Percentiles rank a stretch among this genome's conserved stretches.
phyloP scores from a whole-genome alignment of 2,888 invertebrate species.

The Drosophila kanekoi region DNA sequence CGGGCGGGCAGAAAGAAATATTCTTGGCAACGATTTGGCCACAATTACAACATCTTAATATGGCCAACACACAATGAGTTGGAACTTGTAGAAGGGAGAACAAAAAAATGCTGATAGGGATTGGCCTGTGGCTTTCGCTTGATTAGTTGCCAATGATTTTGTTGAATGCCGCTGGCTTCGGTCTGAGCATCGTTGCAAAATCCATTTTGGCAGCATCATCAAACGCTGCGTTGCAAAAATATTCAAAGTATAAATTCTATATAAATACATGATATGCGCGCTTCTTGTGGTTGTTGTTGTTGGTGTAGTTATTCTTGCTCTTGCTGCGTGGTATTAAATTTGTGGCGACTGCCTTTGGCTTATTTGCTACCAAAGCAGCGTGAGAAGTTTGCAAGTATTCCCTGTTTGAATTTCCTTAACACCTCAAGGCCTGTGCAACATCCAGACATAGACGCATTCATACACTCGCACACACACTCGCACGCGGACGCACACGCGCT shows the following conservation, averaged over 20 bases:
- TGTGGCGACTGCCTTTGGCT: constrained; percentile 53
- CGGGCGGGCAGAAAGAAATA: constrained; percentile 38
- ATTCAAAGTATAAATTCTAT: constrained; percentile 19
- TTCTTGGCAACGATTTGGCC: constrained; percentile 70
- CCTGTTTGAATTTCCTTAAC: constrained; percentile 52
- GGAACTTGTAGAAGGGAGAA: neutral
- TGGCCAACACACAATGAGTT: constrained; percentile 34
- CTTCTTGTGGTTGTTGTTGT: constrained; percentile 1
- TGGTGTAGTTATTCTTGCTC: constrained; percentile 3
- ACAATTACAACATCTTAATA: constrained; percentile 75
- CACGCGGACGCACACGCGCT: neutral
- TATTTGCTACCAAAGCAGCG: constrained; percentile 51
- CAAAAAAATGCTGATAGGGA: constrained; percentile 12
- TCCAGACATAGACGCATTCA: constrained; percentile 8
- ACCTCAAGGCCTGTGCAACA: constrained; percentile 40
- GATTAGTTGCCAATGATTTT: constrained; percentile 65
- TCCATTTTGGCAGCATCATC: constrained; percentile 44
- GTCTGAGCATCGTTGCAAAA: neutral
- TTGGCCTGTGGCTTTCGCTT: constrained; percentile 37
- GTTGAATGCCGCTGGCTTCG: constrained; percentile 26
- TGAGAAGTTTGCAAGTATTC: constrained; percentile 55
- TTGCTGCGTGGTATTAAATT: constrained; percentile 41
- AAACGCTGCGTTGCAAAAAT: constrained; percentile 36
- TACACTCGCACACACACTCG: constrained; percentile 3
- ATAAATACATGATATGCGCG: constrained; percentile 24